Conservation (phyloP, 2,113 vertebrate species). For the Oncorhynchus mykiss region DNA sequence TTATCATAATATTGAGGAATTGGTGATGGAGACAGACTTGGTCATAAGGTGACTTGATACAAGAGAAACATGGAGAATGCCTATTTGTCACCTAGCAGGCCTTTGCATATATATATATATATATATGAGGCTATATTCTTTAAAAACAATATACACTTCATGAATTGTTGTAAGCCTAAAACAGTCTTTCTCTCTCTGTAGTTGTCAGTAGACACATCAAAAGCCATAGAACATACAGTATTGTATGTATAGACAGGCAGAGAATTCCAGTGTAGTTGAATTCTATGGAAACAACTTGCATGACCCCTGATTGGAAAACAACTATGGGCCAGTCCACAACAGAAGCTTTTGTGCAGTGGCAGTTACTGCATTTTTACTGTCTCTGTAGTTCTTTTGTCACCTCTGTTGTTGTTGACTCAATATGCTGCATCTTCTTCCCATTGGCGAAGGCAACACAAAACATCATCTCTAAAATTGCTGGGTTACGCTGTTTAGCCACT, state of each 20-base stretch:
- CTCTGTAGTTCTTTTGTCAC: conserved; percentile 9
- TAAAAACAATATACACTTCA: background rate
- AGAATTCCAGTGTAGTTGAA: conserved; percentile 38
- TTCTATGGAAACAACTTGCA: conserved; percentile 1
- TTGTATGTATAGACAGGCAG: conserved; percentile 20
- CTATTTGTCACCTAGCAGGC: background rate
- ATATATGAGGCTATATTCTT: too few species aligned
- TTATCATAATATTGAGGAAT: background rate
- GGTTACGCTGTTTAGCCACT: background rate
- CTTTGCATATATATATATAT: too few species aligned
- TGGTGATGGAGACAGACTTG: background rate
- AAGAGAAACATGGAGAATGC: background rate
- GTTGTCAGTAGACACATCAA: background rate
- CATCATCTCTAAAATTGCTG: background rate
- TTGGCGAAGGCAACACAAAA: conserved; percentile 17
- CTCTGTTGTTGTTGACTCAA: conserved; percentile 16
- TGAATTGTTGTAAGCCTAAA: background rate
- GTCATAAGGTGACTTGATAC: background rate
- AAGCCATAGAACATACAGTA: background rate
- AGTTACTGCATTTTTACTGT: background rate
- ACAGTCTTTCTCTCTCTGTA: background rate
- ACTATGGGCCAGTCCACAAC: conserved; percentile 5
- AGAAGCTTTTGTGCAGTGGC: conserved; percentile 1
- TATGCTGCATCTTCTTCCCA: conserved; percentile 4
- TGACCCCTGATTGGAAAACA: conserved; percentile 5